Conservation (phyloP, 1,140 invertebrate species). For the Drosophila rhopaloa region DNA sequence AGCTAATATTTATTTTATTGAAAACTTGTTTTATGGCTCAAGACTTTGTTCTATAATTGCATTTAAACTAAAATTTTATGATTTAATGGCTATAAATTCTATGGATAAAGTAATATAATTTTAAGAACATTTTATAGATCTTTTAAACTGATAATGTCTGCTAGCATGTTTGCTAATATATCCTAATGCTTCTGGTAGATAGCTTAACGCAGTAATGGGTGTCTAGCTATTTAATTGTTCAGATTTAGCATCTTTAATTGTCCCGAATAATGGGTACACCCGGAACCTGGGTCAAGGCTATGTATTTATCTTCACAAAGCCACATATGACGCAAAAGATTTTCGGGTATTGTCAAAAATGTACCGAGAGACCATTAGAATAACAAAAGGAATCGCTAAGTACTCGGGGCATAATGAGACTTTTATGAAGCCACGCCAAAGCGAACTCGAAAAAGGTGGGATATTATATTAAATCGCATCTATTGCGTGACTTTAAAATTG, state of each 20-base stretch:
- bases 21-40: background rate
- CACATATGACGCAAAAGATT: slow-evolving; percentile 8
- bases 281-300: slow-evolving; percentile 35
- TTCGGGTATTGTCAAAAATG: slow-evolving; percentile 13
- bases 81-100: too few species aligned
- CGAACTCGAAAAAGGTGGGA: slow-evolving; percentile 22
- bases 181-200: too few species aligned
- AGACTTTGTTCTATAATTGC: background rate
- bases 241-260: slow-evolving; percentile 1
- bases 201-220: background rate
- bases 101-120: too few species aligned
- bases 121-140: too few species aligned
- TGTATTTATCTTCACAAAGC: background rate
- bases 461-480: background rate
- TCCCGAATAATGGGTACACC: slow-evolving; percentile 3
- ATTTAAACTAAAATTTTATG: background rate
- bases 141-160: too few species aligned
- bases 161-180: too few species aligned
- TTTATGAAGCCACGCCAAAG: slow-evolving; percentile 14
- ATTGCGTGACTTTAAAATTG: slow-evolving; percentile 41
- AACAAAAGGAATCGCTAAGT: slow-evolving; percentile 37
- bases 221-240: background rate
- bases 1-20: background rate
- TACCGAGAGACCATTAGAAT: slow-evolving; percentile 25
- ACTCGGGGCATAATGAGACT: slow-evolving; percentile 29